phyloP scores from a whole-genome alignment of 1,140 invertebrate species.

The Pogonomyrmex californicus region DNA sequence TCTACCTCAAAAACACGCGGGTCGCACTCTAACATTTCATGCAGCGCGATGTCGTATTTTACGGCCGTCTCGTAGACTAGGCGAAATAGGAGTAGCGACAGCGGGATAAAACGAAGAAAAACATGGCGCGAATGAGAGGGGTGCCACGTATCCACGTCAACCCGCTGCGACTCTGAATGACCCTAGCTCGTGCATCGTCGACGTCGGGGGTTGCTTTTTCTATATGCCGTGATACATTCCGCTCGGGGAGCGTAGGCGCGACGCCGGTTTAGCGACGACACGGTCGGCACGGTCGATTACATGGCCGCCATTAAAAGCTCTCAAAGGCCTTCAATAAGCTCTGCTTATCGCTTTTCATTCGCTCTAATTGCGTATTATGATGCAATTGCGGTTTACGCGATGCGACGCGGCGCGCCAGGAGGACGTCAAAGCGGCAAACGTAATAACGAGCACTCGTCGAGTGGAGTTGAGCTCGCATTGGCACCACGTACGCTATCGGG shows the following conservation, averaged over 20 bases:
- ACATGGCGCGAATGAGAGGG: conserved; percentile 6
- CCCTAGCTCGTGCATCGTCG: background rate
- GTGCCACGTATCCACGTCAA: background rate
- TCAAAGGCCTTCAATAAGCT: conserved; percentile 47
- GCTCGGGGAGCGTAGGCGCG: background rate
- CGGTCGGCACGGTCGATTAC: conserved; percentile 65
- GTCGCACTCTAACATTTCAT: conserved; percentile 1
- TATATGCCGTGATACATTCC: conserved; percentile 25
- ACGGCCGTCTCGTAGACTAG: conserved; percentile 1
- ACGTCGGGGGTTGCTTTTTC: background rate
- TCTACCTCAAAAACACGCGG: background rate
- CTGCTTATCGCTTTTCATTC: conserved; percentile 62
- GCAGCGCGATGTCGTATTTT: background rate
- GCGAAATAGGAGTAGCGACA: conserved; percentile 15
- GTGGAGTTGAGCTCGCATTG: background rate
- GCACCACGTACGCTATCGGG: background rate
- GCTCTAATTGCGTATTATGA: conserved; percentile 64
- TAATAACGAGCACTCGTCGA: background rate
- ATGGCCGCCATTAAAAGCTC: conserved; percentile 55
- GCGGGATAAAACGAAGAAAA: conserved; percentile 22
- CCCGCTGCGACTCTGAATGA: conserved; percentile 30
- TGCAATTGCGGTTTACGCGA: conserved; percentile 17
- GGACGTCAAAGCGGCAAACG: conserved; percentile 35
- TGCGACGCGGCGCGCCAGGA: background rate
- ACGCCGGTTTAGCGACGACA: conserved; percentile 22